Conservation (phyloP, 2,888 invertebrate species). For the Adelognathus sp. region DNA sequence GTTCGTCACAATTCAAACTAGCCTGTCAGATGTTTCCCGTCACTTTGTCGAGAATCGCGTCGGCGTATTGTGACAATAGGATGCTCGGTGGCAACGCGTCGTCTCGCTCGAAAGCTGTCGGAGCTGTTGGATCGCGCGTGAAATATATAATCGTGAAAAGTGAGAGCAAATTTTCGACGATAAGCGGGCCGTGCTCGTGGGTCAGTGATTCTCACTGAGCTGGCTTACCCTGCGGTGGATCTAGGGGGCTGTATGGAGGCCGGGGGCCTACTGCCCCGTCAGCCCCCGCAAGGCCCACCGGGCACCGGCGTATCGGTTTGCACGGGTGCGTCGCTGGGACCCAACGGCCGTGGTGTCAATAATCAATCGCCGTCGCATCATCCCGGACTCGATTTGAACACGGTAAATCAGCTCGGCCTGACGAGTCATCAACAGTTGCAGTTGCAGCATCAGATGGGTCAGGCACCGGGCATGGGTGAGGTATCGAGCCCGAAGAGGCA, state of each 20-base stretch:
- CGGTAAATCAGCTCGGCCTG: conserved; percentile 69
- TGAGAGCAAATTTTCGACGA: conserved; percentile 55
- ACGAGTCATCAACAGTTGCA: conserved; percentile 74
- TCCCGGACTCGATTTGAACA: conserved; percentile 68
- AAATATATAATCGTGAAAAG: conserved; percentile 60
- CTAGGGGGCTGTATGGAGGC: conserved; percentile 91
- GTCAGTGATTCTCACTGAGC: conserved; percentile 82
- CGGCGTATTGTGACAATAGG: conserved; percentile 66
- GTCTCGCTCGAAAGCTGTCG: conserved; percentile 57
- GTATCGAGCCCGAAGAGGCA: conserved; percentile 90
- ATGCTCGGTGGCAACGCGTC: conserved; percentile 67
- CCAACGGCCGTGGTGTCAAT: conserved; percentile 56
- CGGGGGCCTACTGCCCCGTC: conserved; percentile 87
- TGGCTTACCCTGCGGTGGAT: conserved; percentile 82
- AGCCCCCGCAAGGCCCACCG: conserved; percentile 85
- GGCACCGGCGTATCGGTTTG: conserved; percentile 79
- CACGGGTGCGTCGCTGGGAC: conserved; percentile 66
- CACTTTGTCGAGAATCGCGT: conserved; percentile 68
- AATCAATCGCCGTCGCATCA: conserved; percentile 72
- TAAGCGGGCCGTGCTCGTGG: conserved; percentile 64
- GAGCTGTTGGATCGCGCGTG: conserved; percentile 44
- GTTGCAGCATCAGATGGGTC: conserved; percentile 80
- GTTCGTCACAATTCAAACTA: neutral
- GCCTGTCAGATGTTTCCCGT: conserved; percentile 69
- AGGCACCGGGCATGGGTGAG: conserved; percentile 84